These are phyloP conservation scores for Meleagris gallopavo DNA, from an alignment of 2,113 vertebrate species.

Conservation along the genomic window DNA sequence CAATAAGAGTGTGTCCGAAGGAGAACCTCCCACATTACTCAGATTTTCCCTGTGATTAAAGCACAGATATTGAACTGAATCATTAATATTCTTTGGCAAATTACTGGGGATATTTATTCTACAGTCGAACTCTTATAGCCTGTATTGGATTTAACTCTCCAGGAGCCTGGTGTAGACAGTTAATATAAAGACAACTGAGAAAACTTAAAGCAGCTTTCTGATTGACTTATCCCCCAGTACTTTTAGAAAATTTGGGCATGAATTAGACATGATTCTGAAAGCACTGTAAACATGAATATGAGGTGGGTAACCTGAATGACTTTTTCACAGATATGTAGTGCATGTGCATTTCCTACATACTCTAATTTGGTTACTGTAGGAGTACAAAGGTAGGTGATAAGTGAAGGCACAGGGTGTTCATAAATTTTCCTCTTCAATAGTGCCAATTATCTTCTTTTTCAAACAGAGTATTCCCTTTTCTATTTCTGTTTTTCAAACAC, in stretches of 20 bases:
- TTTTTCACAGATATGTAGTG: background rate
- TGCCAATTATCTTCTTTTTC: background rate
- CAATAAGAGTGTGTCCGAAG: background rate
- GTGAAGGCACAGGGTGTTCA: background rate
- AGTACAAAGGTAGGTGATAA: background rate
- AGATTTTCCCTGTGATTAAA: background rate
- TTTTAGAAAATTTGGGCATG: background rate
- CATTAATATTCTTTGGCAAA: background rate
- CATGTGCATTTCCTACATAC: background rate
- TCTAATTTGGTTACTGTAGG: background rate
- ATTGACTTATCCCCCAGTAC: background rate
- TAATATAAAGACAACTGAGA: background rate
- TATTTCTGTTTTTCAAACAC: background rate
- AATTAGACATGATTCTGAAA: background rate
- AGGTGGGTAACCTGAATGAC: background rate
- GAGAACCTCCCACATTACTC: background rate
- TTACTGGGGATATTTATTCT: background rate
- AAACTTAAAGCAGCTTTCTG: background rate
- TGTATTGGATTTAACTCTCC: background rate
- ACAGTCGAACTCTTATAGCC: background rate
- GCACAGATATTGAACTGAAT: background rate
- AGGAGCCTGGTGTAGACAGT: background rate
- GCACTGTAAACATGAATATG: background rate
- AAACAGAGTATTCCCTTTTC: background rate
- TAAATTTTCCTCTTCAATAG: background rate